Percentiles rank a stretch among this genome's conserved stretches.
phyloP scores from a whole-genome alignment of 2,888 invertebrate genomes.

The Meliscaeva auricollis region DNA sequence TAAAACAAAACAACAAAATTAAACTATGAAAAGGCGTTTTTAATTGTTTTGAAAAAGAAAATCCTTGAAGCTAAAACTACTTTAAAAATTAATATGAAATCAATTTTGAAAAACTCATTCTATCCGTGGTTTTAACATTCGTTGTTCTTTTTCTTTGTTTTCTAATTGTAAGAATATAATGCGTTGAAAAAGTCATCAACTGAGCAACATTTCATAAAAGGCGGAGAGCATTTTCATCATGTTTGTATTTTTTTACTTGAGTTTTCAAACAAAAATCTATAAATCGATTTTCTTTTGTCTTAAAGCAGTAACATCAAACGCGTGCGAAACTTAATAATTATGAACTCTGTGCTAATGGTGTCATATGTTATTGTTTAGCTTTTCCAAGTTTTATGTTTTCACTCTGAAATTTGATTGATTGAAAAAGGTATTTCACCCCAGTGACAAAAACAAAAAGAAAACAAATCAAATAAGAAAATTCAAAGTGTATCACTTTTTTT shows the following conservation, averaged over 20 bases:
- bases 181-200: slow-evolving; percentile 17
- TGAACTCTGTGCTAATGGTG: slow-evolving; percentile 5
- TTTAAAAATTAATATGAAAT: slow-evolving; percentile 25
- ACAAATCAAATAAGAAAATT: no score
- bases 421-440: neutral
- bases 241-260: slow-evolving; percentile 35
- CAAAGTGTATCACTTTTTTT: neutral
- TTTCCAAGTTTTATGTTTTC: neutral
- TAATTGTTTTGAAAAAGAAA: neutral
- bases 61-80: slow-evolving; percentile 9
- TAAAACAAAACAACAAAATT: neutral
- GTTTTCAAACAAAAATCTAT: slow-evolving; percentile 64
- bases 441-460: no score
- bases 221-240: slow-evolving; percentile 24
- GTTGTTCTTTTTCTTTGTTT: neutral
- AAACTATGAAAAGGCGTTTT: slow-evolving; percentile 3
- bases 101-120: slow-evolving; percentile 33
- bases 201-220: neutral
- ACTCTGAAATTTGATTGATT: neutral
- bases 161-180: neutral
- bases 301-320: slow-evolving; percentile 2
- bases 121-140: slow-evolving; percentile 13
- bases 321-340: neutral
- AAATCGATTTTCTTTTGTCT: slow-evolving; percentile 64
- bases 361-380: slow-evolving; percentile 29